Base-by-base conservation (phyloP, 2,797 vertebrate species). In the Gymnopithys bicolor region DNA sequence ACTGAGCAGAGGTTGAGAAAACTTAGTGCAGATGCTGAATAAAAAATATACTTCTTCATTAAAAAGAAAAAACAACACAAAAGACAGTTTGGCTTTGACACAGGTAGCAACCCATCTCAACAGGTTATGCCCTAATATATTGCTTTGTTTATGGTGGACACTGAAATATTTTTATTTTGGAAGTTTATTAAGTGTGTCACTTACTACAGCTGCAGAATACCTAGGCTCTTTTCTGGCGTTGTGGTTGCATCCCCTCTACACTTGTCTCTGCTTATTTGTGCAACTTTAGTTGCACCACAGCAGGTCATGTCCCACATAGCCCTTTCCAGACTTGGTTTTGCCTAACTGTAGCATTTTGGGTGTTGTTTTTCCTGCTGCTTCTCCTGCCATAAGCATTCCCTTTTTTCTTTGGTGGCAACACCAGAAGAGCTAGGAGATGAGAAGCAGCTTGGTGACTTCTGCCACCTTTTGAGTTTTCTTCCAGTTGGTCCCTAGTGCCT, bases 301-400 rank as follows among this genome's bases (percentile, higher is more conserved):
- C 43, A 46, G 43, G 25, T 48, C 1, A 1, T 24, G 11, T 62
- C 9, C 32, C 4, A 2, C 35, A 12, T 56, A 11, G 16, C 18
- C 10, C 16, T 63, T 77, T 64, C 39, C 24, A 49, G 39, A 30
- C n/a, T 9, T 45, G 11, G 1, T 66, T 89, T 83, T 64, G 19
- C 45, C 23, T 76, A 4, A 43, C 10, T 1, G 0, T 49, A 83
- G 25, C 39, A 8, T 30, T 76, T 46, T 0, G 0, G 12, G 9
- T 79, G 35, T 19, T 62, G 15, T 10, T 48, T 3, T 60, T 10
- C 9, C 3, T 53, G 13, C 11, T 60, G 11, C 25, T 83, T 81
- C 13, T 41, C 7, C 13, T 63, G 48, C 19, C 12, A 3, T 17
- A 19, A 74, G 16, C 23, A 69, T 52, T 23, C 8, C 2, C 3